phyloP scores from a whole-genome alignment of 2,797 vertebrate species.

The Falco novaeseelandiae region DNA sequence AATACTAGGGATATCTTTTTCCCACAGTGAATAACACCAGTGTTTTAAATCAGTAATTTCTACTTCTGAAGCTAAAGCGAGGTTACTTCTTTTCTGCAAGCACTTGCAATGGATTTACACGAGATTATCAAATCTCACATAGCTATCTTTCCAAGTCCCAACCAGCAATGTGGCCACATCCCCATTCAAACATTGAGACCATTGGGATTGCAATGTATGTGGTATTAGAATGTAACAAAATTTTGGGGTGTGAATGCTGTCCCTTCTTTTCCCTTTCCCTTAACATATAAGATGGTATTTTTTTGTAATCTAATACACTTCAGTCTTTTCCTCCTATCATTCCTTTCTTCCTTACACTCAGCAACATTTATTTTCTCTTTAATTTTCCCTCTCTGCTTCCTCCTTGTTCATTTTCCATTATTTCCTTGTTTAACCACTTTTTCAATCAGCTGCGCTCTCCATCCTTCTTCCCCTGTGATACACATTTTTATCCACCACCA shows the following conservation, averaged over 20 bases:
- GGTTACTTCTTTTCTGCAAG: background rate
- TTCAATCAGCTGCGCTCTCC: background rate
- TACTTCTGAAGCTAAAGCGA: background rate
- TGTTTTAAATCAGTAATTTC: background rate
- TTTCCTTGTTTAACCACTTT: background rate
- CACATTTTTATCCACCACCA: background rate
- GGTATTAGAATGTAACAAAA: background rate
- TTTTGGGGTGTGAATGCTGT: background rate
- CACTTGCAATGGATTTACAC: background rate
- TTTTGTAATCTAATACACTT: background rate
- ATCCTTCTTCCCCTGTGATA: background rate
- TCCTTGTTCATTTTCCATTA: background rate
- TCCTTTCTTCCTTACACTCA: background rate
- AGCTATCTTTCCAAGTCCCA: background rate
- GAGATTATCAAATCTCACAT: background rate
- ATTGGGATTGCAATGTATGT: background rate
- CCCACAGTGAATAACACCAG: background rate
- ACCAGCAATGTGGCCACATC: background rate
- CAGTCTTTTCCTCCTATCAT: background rate
- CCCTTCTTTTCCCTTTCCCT: background rate
- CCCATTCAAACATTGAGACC: background rate
- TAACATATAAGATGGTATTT: background rate
- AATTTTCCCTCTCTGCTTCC: background rate
- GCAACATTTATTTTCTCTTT: background rate
- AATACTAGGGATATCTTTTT: background rate